Evolutionary conservation across 2,888 invertebrate species (phyloP).

Genomic region (Octodonta nipae): DNA sequence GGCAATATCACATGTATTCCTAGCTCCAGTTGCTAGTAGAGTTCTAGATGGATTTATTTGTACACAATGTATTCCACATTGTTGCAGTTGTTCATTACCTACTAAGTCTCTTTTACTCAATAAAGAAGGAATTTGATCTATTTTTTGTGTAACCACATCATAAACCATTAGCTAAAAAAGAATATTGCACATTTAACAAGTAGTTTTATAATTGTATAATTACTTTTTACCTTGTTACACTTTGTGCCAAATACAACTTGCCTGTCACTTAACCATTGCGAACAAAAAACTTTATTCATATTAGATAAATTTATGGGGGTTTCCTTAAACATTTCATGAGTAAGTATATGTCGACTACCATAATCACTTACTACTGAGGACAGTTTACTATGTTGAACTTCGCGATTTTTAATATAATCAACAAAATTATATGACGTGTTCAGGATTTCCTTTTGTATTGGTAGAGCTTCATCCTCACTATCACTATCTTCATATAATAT

Average conservation of each 20-base stretch:
- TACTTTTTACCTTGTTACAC: conserved; percentile 69
- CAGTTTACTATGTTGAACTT: conserved; percentile 56
- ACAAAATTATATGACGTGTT: conserved; percentile 75
- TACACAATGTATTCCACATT: conserved; percentile 86
- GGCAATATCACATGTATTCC: conserved; percentile 85
- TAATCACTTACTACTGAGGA: conserved; percentile 63
- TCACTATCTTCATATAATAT: conserved; percentile 80
- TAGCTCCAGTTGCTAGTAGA: conserved; percentile 79
- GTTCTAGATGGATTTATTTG: conserved; percentile 88
- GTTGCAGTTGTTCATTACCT: conserved; percentile 45
- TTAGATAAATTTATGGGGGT: conserved; percentile 69
- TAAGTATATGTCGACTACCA: conserved; percentile 75
- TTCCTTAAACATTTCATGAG: conserved; percentile 79
- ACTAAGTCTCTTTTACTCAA: conserved; percentile 46
- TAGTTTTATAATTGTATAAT: not conserved
- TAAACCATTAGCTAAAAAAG: conserved; percentile 67
- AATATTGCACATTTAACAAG: not conserved
- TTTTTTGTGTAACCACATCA: conserved; percentile 72
- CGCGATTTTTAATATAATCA: conserved; percentile 69
- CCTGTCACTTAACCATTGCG: conserved; percentile 87
- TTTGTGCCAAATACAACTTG: conserved; percentile 95
- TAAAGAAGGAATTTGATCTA: conserved; percentile 80
- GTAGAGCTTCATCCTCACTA: conserved; percentile 68
- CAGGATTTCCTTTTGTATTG: conserved; percentile 57
- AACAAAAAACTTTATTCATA: conserved; percentile 89